Base-by-base conservation (phyloP, 2,797 vertebrate species). In the Urocyon cinereoargenteus region DNA sequence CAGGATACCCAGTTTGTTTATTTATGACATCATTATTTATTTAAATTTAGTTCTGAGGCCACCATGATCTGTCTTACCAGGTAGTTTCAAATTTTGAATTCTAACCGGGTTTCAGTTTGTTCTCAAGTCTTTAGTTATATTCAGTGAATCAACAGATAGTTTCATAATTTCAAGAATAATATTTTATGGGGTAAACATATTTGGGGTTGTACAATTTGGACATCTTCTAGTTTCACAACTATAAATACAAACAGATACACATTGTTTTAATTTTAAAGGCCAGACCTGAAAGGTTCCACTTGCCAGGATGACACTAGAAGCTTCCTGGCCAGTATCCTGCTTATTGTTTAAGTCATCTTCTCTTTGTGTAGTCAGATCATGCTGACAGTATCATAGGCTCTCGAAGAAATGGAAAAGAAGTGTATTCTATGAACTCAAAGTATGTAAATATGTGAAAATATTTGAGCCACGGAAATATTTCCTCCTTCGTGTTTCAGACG, bases 1-100 rank as follows among this genome's bases (percentile, higher is more conserved):
- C 5, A 49, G 34, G 40, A 62, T 40, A 49, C 5, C 68, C 2
- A 57, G 77, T 6, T 68, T 85, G 21, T 83, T 96, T 95, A 66
- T 83, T 83, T 70, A 73, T 94, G 83, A 75, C 51, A 94, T 91
- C 18, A 24, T 82, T 86, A 78, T 97, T 96, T 94, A 94, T 77
- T 86, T 97, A 83, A 96, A 86, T 91, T 96, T 91, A 61, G 10
- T 89, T 77, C 64, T 70, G 34, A 93, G 62, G 10, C 45, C 73
- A 7, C 19, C 66, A 40, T 90, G 82, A 26, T 68, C 85, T 89
- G 5, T 86, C 26, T 94, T 86, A 85, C 5, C 22, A 90, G 40
- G 64, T 8, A 53, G 24, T 84, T 92, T 92, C 31, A 89, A 77
- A 70, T 86, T 68, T 86, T 95, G 78, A 78, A 73, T 96, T 90